Conservation (phyloP, 1,140 invertebrate species). For the Geopemphigus sp. region DNA sequence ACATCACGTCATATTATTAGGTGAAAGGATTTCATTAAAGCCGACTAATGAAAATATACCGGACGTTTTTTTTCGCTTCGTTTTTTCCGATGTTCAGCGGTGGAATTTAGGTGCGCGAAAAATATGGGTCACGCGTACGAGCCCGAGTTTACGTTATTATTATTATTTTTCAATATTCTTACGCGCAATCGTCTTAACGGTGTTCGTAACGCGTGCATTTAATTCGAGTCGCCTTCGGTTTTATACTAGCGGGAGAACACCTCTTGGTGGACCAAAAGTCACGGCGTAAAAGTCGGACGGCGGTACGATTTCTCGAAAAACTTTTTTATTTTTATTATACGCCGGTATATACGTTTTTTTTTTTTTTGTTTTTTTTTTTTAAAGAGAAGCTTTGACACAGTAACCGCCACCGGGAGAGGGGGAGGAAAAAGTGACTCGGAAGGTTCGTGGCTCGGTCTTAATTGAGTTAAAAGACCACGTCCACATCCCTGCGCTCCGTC, state of each 20-base stretch:
- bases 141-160: too few species aligned
- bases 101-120: too few species aligned
- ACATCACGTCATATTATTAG: constrained; percentile 42
- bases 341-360: background rate
- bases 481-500: background rate
- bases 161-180: too few species aligned
- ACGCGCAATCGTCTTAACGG: too few species aligned
- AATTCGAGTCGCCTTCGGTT: background rate
- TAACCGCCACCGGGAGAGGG: background rate
- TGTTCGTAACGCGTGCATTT: background rate
- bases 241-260: too few species aligned
- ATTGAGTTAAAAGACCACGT: background rate
- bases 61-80: constrained; percentile 17
- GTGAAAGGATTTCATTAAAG: constrained; percentile 39
- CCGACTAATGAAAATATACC: constrained; percentile 35
- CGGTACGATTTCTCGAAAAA: background rate
- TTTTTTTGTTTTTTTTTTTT: too few species aligned
- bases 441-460: background rate
- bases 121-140: too few species aligned
- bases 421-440: background rate
- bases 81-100: too few species aligned
- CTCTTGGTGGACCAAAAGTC: too few species aligned
- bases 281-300: background rate
- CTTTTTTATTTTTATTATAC: background rate
- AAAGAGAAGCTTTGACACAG: background rate